Evolutionary conservation across 1,140 invertebrate species (phyloP).

Genomic region (Lepidurus couesii): DNA sequence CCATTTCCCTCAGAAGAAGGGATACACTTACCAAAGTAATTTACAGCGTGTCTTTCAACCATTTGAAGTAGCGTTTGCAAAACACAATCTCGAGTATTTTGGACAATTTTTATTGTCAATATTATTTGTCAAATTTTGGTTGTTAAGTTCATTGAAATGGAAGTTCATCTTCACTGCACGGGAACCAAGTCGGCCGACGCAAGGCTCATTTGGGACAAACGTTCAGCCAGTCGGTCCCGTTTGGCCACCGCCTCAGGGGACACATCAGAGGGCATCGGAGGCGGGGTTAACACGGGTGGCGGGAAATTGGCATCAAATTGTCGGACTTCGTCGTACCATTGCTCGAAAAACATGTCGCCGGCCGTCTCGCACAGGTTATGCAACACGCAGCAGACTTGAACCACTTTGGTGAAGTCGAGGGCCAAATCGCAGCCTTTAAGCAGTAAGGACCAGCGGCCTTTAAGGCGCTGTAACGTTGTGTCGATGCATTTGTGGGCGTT

Average conservation of each 20-base stretch:
- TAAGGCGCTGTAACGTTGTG: conserved; percentile 29
- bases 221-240: conserved; percentile 31
- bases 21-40: conserved; percentile 5
- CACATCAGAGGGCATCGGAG: conserved; percentile 25
- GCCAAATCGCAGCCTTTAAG: conserved; percentile 34
- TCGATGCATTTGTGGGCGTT: conserved; percentile 34
- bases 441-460: conserved; percentile 32
- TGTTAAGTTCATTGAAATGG: background rate
- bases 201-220: conserved; percentile 18
- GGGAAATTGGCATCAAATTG: conserved; percentile 28
- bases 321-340: conserved; percentile 32
- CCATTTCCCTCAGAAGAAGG: background rate
- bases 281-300: conserved; percentile 26
- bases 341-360: conserved; percentile 34
- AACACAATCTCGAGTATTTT: background rate
- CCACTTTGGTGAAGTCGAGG: conserved; percentile 34
- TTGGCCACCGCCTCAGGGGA: conserved; percentile 32
- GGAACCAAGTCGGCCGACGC: background rate
- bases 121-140: background rate
- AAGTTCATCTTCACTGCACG: background rate
- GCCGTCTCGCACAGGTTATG: conserved; percentile 33
- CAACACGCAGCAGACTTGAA: conserved; percentile 33
- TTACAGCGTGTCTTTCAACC: background rate
- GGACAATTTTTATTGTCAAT: background rate
- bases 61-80: background rate